A percentile compares a stretch with the other conserved stretches of the same genome.
Conservation (phyloP, 2,797 vertebrate species). For the Momotus momota region DNA sequence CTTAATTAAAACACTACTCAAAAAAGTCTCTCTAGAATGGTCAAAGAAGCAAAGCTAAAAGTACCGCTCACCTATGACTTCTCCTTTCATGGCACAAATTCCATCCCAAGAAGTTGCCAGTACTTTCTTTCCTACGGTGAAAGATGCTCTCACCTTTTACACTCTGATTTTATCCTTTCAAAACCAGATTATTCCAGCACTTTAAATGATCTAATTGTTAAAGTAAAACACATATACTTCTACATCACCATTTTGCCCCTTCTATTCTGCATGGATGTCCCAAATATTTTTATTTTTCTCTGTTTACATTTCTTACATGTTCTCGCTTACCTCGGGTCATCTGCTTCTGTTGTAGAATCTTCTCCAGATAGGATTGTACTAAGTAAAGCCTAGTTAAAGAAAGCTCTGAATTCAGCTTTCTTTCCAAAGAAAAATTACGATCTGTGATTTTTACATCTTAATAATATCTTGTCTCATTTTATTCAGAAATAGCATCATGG, state of each 20-base stretch:
- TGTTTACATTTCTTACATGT: not conserved
- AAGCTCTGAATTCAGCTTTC: not conserved
- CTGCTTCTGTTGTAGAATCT: not conserved
- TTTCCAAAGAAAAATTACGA: not conserved
- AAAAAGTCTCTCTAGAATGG: not conserved
- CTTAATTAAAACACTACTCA: slow-evolving; percentile 4
- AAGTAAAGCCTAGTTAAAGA: not conserved
- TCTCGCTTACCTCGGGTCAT: not conserved
- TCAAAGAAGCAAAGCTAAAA: not conserved
- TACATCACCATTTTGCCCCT: not conserved
- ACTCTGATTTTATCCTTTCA: not conserved
- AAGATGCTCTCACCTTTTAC: not conserved
- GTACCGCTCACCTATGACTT: not conserved
- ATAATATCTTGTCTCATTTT: not conserved
- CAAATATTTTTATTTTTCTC: not conserved
- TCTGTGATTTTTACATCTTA: not conserved
- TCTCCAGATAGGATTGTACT: not conserved
- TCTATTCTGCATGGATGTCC: rapidly evolving
- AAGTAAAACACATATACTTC: not conserved
- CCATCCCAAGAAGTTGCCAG: not conserved
- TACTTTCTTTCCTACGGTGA: not conserved
- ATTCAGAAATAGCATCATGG: not conserved
- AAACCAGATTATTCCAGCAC: not conserved
- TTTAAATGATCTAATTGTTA: not conserved
- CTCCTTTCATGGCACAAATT: not conserved